phyloP scores from a whole-genome alignment of 1,140 invertebrate genomes.

The Odontomachus brunneus region DNA sequence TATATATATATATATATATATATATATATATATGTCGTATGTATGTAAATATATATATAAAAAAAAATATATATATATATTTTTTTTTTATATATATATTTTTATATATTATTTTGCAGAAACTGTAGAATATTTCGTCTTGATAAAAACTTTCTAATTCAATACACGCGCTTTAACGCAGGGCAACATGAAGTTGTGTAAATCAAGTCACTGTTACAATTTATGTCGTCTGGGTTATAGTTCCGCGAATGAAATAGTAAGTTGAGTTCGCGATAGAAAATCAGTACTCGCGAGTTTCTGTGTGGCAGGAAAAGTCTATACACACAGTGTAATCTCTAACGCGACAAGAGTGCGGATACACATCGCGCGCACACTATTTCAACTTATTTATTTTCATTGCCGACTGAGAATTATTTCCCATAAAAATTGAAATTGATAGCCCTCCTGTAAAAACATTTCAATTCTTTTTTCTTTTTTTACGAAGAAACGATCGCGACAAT shows the following conservation, averaged over 20 bases:
- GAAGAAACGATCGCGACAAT: neutral
- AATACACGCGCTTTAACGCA: neutral
- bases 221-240: constrained; percentile 13
- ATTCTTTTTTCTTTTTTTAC: neutral
- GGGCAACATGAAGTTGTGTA: neutral
- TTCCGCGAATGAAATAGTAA: constrained; percentile 45
- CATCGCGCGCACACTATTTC: neutral
- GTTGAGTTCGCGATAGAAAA: constrained; percentile 31
- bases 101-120: too few species aligned
- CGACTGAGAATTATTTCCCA: neutral
- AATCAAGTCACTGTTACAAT: constrained; percentile 3
- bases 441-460: neutral
- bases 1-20: too few species aligned
- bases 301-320: constrained; percentile 43
- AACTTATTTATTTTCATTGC: constrained; percentile 29
- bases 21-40: too few species aligned
- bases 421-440: neutral
- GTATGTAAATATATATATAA: too few species aligned
- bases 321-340: constrained; percentile 10
- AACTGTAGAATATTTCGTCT: too few species aligned
- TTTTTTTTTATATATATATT: too few species aligned
- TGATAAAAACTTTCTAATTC: neutral
- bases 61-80: too few species aligned
- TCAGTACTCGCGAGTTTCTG: constrained; percentile 25
- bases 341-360: neutral